Conservation (phyloP, 2,797 vertebrate species). For the Geotrypetes seraphini region DNA sequence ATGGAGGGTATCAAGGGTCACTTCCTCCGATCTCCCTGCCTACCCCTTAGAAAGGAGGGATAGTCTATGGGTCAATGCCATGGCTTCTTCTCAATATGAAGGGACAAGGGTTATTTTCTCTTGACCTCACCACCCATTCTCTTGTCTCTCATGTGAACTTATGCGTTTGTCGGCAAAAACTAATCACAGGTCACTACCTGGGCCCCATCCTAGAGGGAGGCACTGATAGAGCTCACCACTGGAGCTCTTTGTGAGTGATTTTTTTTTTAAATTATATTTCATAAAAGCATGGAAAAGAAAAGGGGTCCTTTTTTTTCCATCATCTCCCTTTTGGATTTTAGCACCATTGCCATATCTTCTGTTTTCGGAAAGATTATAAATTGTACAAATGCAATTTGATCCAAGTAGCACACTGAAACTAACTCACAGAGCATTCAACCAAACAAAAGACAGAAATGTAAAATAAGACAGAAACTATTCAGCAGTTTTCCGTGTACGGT, state of each 20-base stretch:
- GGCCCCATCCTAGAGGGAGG: background rate
- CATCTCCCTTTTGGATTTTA: background rate
- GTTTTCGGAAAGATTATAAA: no score
- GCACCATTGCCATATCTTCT: no score
- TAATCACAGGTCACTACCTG: slow-evolving; percentile 20
- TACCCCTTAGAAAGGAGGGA: slow-evolving; percentile 5
- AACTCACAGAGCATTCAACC: no score
- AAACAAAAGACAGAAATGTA: no score
- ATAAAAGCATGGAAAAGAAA: background rate
- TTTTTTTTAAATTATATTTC: slow-evolving; percentile 10
- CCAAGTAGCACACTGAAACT: no score
- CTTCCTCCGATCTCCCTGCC: slow-evolving; percentile 25
- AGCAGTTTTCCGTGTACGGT: no score
- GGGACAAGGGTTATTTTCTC: background rate
- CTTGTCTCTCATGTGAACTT: background rate
- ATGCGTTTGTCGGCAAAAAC: slow-evolving; percentile 9
- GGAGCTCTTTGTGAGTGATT: background rate
- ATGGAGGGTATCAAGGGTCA: slow-evolving; percentile 26
- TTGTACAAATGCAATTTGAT: no score
- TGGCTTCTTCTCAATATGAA: background rate
- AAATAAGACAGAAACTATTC: no score
- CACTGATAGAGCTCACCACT: slow-evolving; percentile 6
- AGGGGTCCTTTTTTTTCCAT: background rate
- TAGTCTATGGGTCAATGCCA: slow-evolving; percentile 6
- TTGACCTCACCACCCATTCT: background rate